Percentiles rank a stretch among this genome's conserved stretches.
Conservation (phyloP, 2,888 invertebrate genomes). For the Uropetala carovei region DNA sequence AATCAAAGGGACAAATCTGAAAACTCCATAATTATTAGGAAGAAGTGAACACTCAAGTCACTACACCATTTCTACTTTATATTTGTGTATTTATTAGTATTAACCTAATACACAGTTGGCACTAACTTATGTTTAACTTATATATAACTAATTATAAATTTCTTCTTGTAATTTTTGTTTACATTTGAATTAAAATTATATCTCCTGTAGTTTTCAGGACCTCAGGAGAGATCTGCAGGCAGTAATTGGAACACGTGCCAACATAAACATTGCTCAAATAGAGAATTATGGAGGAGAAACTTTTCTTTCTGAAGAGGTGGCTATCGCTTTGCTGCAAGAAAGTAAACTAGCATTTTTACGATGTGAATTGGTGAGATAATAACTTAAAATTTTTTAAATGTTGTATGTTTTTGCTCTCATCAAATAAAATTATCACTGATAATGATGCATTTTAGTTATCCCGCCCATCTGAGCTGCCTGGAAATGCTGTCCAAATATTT, state of each 20-base stretch:
- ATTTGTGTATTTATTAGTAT: no score
- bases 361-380: conserved; percentile 84
- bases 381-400: conserved; percentile 41
- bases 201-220: conserved; percentile 86
- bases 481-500: conserved; percentile 87
- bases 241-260: conserved; percentile 92
- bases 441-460: conserved; percentile 84
- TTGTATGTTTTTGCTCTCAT: conserved; percentile 22
- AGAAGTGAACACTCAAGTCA: no score
- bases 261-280: conserved; percentile 94
- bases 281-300: conserved; percentile 99
- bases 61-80: no score
- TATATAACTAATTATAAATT: no score
- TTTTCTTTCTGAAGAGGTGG: conserved; percentile 95
- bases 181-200: no score
- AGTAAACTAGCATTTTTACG: conserved; percentile 93
- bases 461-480: conserved; percentile 84
- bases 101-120: no score
- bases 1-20: no score
- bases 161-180: no score
- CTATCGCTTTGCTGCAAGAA: conserved; percentile 92
- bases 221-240: conserved; percentile 95
- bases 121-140: no score
- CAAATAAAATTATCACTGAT: conserved; percentile 65
- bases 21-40: no score